Base-by-base conservation (phyloP, 2,888 invertebrate genomes). In the Trachelus troglodyta region DNA sequence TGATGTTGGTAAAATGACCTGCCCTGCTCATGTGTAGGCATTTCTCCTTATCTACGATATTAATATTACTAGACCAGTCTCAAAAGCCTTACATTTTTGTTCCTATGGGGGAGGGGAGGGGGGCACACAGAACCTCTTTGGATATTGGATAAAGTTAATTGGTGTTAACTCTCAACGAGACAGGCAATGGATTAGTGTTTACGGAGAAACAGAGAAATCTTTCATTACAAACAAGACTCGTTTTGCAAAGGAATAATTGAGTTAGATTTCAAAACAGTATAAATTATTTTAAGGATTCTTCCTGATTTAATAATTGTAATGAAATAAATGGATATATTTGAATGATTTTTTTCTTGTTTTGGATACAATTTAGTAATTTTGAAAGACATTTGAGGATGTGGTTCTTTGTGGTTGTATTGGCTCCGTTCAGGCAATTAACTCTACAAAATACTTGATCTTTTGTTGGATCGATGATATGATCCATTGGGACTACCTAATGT, bases 261-360 rank as follows among this genome's bases (percentile, higher is more conserved):
- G 15, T 40, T 40, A 40, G 15, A 56, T 56, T 56, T 23, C 56
- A 56, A 56, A 56, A 15, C 23, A 23, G 56, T 23, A 23, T 23
- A 56, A 56, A 23, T 56, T 56, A 23, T 23, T 56, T 56, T 56
- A 83, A 81, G 80, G 81, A 83, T 85, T 82, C 79, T 76, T 79
- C 81, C 73, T 76, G 69, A 79, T 77, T 81, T 77, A 40, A 69
- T 71, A 76, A 71, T 71, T 71, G 23, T 71, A 71, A 15, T 71
- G 31, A 71, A 34, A 31, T 71, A 71, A 30, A 71, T 71, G 31
- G 3, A 71, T 33, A 71, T 71, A 71, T 71, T 71, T 71, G 15
- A 23, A 15, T 23, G 6, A 40, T 23, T 56, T 56, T 56, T 9
- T 40, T 40, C 40, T 56, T 35, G 35, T 35, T 23, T 56, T 56